These are phyloP conservation scores for Epizoanthus stellaris DNA, from an alignment of 92 coral and sea anemone species.

Conservation along the genomic window DNA sequence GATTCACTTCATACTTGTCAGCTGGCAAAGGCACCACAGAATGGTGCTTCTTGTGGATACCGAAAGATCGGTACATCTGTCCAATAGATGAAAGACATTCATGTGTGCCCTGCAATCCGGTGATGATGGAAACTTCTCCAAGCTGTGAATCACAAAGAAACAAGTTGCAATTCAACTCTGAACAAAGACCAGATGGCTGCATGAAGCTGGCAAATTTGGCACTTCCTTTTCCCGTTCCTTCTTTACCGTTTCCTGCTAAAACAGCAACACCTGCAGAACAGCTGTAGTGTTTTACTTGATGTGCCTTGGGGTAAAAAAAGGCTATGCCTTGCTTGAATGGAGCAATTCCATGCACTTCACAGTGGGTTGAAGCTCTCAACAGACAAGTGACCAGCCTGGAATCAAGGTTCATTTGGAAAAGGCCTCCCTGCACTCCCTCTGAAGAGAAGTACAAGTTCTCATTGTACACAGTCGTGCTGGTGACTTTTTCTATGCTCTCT, in stretches of 20 bases:
- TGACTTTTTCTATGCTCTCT: conserved; percentile 37
- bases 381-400: conserved; percentile 36
- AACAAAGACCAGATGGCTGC: conserved; percentile 51
- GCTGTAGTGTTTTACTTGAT: conserved; percentile 55
- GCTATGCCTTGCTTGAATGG: conserved; percentile 54
- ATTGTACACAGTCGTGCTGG: conserved; percentile 48
- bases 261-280: conserved; percentile 53
- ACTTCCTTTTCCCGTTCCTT: conserved; percentile 45
- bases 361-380: conserved; percentile 26
- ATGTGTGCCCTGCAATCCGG: conserved; percentile 56
- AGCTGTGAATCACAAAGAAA: conserved; percentile 58
- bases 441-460: conserved; percentile 59
- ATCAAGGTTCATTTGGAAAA: conserved; percentile 51
- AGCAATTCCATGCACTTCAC: conserved; percentile 66
- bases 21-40: conserved; percentile 39
- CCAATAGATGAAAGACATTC: conserved; percentile 57
- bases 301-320: conserved; percentile 57
- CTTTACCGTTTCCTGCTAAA: conserved; percentile 55
- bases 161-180: conserved; percentile 62
- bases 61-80: conserved; percentile 55
- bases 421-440: conserved; percentile 60
- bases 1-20: conserved; percentile 51
- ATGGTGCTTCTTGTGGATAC: conserved; percentile 54
- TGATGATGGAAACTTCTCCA: conserved; percentile 52
- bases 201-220: conserved; percentile 44